phyloP scores from a whole-genome alignment of 37 sponge, comb jelly and placozoan species.

The Amphimedon queenslandica region DNA sequence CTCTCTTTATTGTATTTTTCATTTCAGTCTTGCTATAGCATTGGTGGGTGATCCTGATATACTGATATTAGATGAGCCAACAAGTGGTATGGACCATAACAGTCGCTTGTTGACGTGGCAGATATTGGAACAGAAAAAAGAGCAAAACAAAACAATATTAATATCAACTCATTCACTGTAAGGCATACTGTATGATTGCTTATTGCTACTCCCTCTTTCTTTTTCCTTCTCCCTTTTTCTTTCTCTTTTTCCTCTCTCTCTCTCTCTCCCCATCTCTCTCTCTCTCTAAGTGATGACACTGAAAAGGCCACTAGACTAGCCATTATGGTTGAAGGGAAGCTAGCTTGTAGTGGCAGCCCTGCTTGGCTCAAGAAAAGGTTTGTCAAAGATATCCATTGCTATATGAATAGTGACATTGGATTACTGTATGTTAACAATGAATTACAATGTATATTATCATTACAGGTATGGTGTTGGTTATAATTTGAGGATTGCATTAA shows the following conservation, averaged over 20 bases:
- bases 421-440: too few relatives aligned
- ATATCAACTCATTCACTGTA: constrained; percentile 87
- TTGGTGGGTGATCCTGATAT: constrained; percentile 77
- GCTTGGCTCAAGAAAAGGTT: constrained; percentile 87
- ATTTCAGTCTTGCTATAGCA: constrained; percentile 70
- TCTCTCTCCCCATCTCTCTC: background rate
- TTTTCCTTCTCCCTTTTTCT: background rate
- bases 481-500: background rate
- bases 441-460: background rate
- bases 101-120: constrained; percentile 92
- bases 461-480: constrained; percentile 10
- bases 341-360: constrained; percentile 78
- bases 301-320: constrained; percentile 95
- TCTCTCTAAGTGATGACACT: constrained; percentile 86
- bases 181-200: constrained; percentile 1
- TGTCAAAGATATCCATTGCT: background rate
- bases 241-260: too few relatives aligned
- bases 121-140: constrained; percentile 59
- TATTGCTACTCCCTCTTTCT: background rate
- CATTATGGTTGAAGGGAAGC: constrained; percentile 87
- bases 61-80: constrained; percentile 95
- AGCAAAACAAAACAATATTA: constrained; percentile 77
- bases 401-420: background rate
- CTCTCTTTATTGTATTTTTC: too few relatives aligned
- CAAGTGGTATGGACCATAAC: constrained; percentile 95